These are phyloP conservation scores for Drosophila niveifrons DNA, from an alignment of 2,888 invertebrate genomes.

Conservation along the genomic window DNA sequence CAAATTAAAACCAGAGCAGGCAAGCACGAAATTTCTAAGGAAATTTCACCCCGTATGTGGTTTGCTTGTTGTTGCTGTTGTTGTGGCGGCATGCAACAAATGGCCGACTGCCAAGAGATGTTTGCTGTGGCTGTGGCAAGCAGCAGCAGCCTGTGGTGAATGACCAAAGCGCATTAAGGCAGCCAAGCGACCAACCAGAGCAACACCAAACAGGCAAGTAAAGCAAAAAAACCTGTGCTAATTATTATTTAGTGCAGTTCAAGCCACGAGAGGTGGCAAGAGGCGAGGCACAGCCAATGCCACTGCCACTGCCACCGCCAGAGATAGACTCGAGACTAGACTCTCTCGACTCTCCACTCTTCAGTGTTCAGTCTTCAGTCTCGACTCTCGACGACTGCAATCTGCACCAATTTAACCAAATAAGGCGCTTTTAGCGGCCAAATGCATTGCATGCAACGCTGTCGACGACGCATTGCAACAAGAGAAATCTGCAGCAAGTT, in stretches of 20 bases:
- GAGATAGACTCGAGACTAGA: conserved; percentile 50
- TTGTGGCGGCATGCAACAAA: conserved; percentile 68
- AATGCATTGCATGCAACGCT: conserved; percentile 81
- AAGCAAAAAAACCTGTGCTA: conserved; percentile 81
- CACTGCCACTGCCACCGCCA: conserved; percentile 25
- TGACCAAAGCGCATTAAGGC: conserved; percentile 81
- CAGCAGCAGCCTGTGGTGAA: conserved; percentile 61
- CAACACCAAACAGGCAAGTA: conserved; percentile 36
- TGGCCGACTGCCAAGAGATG: conserved; percentile 42
- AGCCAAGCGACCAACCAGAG: conserved; percentile 70
- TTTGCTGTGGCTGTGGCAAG: conserved; percentile 42
- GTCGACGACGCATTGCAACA: conserved; percentile 42
- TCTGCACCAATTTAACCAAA: conserved; percentile 83
- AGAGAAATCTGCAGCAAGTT: conserved; percentile 63
- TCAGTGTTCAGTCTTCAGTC: conserved; percentile 4
- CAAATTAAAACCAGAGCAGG: conserved; percentile 83
- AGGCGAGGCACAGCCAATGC: conserved; percentile 18
- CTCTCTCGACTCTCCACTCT: conserved; percentile 30
- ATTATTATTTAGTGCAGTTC: conserved; percentile 82
- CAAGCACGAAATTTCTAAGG: conserved; percentile 83
- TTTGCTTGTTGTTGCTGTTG: conserved; percentile 15
- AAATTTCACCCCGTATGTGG: conserved; percentile 77
- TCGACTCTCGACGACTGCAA: conserved; percentile 56
- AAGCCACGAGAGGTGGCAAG: conserved; percentile 39
- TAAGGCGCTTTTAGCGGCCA: conserved; percentile 82